phyloP scores from a whole-genome alignment of 2,113 vertebrate species.

The Chionomys nivalis region DNA sequence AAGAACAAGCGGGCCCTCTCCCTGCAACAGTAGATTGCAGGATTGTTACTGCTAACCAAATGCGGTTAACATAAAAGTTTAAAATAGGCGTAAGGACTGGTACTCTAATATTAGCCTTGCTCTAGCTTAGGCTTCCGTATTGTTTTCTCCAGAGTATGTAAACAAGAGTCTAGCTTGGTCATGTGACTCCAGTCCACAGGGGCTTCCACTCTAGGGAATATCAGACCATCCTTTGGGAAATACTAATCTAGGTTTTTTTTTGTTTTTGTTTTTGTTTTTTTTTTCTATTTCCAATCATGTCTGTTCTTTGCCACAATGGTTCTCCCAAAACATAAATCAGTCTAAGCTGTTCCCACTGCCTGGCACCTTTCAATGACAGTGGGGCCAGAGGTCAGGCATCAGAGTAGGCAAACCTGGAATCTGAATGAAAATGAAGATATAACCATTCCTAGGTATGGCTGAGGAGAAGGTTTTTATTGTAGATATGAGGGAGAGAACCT shows the following conservation, averaged over 20 bases:
- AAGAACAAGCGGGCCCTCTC: too few relatives aligned
- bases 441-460: not conserved
- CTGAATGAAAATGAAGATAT: not conserved
- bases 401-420: not conserved
- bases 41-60: not conserved
- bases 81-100: not conserved
- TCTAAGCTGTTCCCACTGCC: not conserved
- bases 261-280: too few relatives aligned
- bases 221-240: not conserved
- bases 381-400: not conserved
- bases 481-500: not conserved
- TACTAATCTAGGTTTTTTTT: not conserved
- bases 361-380: not conserved
- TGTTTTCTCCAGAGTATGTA: not conserved
- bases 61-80: not conserved
- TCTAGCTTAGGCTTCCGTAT: not conserved
- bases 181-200: not conserved
- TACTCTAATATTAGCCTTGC: not conserved
- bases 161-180: not conserved
- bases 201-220: not conserved
- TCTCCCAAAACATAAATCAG: not conserved
- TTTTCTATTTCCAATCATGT: not conserved
- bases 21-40: not conserved
- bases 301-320: not conserved
- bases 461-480: not conserved